Evolutionary conservation across 1,140 invertebrate species (phyloP), one percentile per base, ranked within the genome.

Genomic region (Tetragonula clypearis): DNA sequence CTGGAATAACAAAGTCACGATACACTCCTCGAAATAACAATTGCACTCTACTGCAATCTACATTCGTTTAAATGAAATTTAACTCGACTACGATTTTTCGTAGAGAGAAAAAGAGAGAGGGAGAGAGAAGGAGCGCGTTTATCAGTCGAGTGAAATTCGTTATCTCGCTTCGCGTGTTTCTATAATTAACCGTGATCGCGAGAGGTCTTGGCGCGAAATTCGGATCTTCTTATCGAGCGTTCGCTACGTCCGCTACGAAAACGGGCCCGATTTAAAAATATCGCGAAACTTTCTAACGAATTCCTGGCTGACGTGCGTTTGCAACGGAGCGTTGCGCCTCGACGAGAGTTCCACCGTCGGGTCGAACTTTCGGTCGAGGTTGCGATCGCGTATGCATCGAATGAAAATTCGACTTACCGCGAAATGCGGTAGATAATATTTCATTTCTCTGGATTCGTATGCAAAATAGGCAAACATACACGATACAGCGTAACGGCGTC

Each of bases 401-500:
- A 23, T 15, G 53, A 35, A n/a, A n/a, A n/a, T 41, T 30, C 35
- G 56, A 23, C 35, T 79, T 69, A 35, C 21, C 58, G 23, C 17
- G 41, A 75, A 60, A 66, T n/a, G 71, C 26, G 41, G 41, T 8
- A 8, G 41, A 68, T 82, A 82, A 86, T 79, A 19, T 23, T 1
- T 49, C 56, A 35, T 62, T 77, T 26, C 35, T 62, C 5, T 41
- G 58, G 66, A n/a, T 72, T 80, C 77, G 56, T 30, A 49, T 26
- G 60, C 65, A 60, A 53, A 77, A 68, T 21, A 84, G n/a, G 58
- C 26, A 23, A 83, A 19, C 17, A 49, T 30, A 30, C 56, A 74
- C 69, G 56, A 68, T 66, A 55, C 62, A 75, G 74, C 26, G 69
- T 88, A 77, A 84, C 86, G 79, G 65, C 58, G 84, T 86, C 76